Evolutionary conservation across 2,113 vertebrate species (phyloP), one percentile per base, ranked within the genome.

Genomic region (Ctenodactylus gundi): DNA sequence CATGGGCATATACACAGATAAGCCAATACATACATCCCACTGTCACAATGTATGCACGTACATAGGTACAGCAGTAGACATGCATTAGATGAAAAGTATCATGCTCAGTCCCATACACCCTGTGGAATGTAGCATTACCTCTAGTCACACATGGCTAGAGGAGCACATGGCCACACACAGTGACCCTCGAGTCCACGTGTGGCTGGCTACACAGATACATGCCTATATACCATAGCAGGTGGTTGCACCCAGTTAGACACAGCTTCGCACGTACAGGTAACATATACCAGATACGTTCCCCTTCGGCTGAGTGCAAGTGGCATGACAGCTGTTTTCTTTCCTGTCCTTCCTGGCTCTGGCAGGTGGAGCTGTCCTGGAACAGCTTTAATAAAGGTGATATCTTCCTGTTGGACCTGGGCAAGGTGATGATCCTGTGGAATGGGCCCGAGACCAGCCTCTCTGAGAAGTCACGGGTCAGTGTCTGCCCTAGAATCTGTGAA

Each of bases 341-440:
- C 20, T 34, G n/a, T 0, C 31, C 53, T 62, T 36, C 68, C 92
- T 58, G 82, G 46, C 44, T 70, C 78, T n/a, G 92, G 39, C 97
- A 99, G 99, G 99, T 99, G 97, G 98, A 98, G 81, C 93, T 99
- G 95, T 98, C 97, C 96, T 99, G 99, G 99, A 82, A 82, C 11
- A 99, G 98, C 96, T 99, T 99, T 90, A 99, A 98, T 95, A 94
- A 97, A 7, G 98, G 98, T 5, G 99, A 99, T 51, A 98, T 99
- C 55, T 99, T 99, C 95, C 95, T 99, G 95, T 93, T 99, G 97
- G 99, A 99, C 94, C 96, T 98, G 2, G 99, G 99, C 31, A 99
- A 98, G 87, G 96, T 96, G 91, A 98, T 99, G 20, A 87, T 99
- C 75, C 99, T 99, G 97, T 99, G 99, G 99, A 99, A 99, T 0